phyloP scores from a whole-genome alignment of 1,140 invertebrate genomes.

The Trachymyrmex cornetzi region DNA sequence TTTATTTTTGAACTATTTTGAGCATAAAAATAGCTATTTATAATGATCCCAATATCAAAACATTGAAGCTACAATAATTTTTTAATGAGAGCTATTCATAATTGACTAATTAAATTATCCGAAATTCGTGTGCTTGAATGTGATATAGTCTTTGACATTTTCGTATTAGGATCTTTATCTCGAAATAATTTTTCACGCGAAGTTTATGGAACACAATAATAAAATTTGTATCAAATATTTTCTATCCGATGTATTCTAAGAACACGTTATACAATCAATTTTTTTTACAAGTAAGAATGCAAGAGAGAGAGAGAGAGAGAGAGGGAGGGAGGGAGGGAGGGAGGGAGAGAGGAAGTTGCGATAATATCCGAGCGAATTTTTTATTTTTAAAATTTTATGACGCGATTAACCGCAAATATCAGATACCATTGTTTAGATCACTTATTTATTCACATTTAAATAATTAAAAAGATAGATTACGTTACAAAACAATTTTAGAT shows the following conservation, averaged over 20 bases:
- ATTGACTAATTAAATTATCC: not conserved
- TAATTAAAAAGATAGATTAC: not conserved
- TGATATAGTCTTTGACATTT: not conserved
- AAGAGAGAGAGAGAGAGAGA: not conserved
- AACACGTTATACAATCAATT: not conserved
- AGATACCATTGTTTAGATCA: not conserved
- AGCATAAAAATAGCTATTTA: too few relatives aligned
- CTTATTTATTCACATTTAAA: not conserved
- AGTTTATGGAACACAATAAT: not conserved
- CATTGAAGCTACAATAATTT: not conserved
- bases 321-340: too few relatives aligned
- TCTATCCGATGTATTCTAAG: not conserved
- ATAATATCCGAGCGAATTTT: not conserved
- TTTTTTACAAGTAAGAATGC: constrained; percentile 5
- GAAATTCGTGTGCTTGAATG: not conserved
- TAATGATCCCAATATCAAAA: not conserved
- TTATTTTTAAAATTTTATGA: constrained; percentile 15
- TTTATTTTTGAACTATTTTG: not conserved
- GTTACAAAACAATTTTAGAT: not conserved
- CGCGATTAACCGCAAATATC: not conserved
- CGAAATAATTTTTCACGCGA: not conserved
- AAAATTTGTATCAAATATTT: not conserved
- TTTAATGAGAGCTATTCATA: not conserved
- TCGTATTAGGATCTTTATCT: not conserved
- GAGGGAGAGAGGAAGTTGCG: not conserved